Percentiles rank a stretch among this genome's conserved stretches.
phyloP scores from a whole-genome alignment of 2,113 vertebrate genomes.

The Solea solea region DNA sequence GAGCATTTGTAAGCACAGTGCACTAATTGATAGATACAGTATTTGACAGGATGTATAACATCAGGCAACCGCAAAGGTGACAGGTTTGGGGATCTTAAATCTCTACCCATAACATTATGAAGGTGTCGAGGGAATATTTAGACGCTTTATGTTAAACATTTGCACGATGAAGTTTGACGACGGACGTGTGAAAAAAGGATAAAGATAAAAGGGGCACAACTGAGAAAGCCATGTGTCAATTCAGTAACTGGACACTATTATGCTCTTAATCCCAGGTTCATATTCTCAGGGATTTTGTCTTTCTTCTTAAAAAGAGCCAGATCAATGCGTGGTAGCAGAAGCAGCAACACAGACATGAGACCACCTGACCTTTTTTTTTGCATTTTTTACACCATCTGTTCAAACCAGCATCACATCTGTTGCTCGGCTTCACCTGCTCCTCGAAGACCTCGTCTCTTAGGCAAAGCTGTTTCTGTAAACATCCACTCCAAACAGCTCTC shows the following conservation, averaged over 20 bases:
- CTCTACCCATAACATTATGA: neutral
- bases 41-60: slow-evolving; percentile 62
- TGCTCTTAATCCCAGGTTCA: no score
- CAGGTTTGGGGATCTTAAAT: neutral
- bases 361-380: slow-evolving; percentile 56
- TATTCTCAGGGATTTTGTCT: slow-evolving; percentile 7
- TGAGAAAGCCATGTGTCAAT: no score
- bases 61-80: slow-evolving; percentile 37
- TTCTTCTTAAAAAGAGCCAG: slow-evolving; percentile 37
- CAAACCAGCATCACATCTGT: slow-evolving; percentile 54
- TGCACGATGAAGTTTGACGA: no score
- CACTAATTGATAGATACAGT: slow-evolving; percentile 71
- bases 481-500: slow-evolving; percentile 9
- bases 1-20: slow-evolving; percentile 77
- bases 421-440: slow-evolving; percentile 53
- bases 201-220: no score
- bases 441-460: slow-evolving; percentile 7
- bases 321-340: slow-evolving; percentile 26
- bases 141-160: no score
- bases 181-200: no score
- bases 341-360: slow-evolving; percentile 22
- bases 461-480: slow-evolving; percentile 25
- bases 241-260: no score
- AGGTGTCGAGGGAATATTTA: neutral
- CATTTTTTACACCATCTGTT: slow-evolving; percentile 60